phyloP scores from a whole-genome alignment of 2,797 vertebrate genomes.

The Acanthopagrus latus region DNA sequence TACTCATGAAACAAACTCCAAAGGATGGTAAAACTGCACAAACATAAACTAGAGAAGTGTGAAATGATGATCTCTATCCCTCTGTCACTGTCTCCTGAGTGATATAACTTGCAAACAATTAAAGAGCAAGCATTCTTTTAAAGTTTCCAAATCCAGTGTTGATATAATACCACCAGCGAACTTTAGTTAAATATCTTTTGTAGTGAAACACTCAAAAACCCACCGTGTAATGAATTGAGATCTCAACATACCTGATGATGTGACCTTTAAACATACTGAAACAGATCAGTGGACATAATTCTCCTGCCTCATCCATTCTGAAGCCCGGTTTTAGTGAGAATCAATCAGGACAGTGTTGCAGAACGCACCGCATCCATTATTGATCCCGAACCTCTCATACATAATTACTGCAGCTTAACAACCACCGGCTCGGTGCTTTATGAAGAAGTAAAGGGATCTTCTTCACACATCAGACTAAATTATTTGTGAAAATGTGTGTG shows the following conservation, averaged over 20 bases:
- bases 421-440: conserved; percentile 63
- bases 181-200: not conserved
- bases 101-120: not conserved
- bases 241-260: conserved; percentile 38
- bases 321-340: conserved; percentile 64
- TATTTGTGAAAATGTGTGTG: conserved; percentile 50
- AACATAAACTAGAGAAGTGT: not conserved
- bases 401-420: conserved; percentile 84
- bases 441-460: conserved; percentile 75
- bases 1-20: not conserved
- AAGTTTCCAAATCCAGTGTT: not conserved
- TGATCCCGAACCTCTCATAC: conserved; percentile 78
- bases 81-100: not conserved
- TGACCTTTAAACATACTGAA: conserved; percentile 71
- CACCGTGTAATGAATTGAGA: not conserved
- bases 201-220: not conserved
- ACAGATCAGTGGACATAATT: conserved; percentile 70
- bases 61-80: not conserved
- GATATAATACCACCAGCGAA: not conserved
- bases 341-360: conserved; percentile 78
- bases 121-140: not conserved
- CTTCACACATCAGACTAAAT: conserved; percentile 59
- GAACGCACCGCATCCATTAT: conserved; percentile 78
- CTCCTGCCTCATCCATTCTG: conserved; percentile 65
- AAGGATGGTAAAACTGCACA: not conserved